These are phyloP conservation scores for Cryptus viduatorius DNA, from an alignment of 2,888 invertebrate genomes.

Conservation along the genomic window DNA sequence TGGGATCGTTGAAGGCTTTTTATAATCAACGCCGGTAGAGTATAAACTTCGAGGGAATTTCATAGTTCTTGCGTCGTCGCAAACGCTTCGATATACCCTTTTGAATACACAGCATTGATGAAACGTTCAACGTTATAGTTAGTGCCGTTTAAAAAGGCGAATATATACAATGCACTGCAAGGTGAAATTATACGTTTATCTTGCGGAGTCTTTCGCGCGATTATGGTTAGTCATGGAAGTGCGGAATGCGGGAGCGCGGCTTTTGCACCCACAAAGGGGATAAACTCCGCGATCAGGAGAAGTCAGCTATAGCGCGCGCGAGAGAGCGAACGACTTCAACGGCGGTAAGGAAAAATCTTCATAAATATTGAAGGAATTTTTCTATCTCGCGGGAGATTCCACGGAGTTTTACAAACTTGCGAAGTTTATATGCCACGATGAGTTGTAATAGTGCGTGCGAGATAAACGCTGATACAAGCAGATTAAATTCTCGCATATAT, in stretches of 20 bases:
- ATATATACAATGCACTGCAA: background rate
- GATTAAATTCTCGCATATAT: slow-evolving; percentile 68
- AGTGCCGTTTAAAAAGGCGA: background rate
- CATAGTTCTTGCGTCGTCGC: slow-evolving; percentile 54
- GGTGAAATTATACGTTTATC: background rate
- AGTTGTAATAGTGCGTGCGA: slow-evolving; percentile 54
- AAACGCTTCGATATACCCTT: slow-evolving; percentile 54
- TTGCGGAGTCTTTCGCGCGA: slow-evolving; percentile 61
- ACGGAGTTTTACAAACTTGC: slow-evolving; percentile 66
- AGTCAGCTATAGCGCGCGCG: slow-evolving; percentile 56
- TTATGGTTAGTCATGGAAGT: slow-evolving; percentile 66
- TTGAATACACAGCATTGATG: slow-evolving; percentile 71
- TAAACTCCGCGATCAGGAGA: slow-evolving; percentile 47
- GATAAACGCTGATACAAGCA: slow-evolving; percentile 66
- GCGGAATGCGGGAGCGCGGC: slow-evolving; percentile 71
- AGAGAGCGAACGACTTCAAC: slow-evolving; percentile 48
- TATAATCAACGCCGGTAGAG: slow-evolving; percentile 8
- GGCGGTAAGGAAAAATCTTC: slow-evolving; percentile 73
- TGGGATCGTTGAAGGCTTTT: slow-evolving; percentile 43
- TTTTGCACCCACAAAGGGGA: slow-evolving; percentile 74
- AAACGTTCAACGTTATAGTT: slow-evolving; percentile 61
- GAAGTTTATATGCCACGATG: slow-evolving; percentile 53
- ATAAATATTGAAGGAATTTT: slow-evolving; percentile 71
- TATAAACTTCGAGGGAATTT: slow-evolving; percentile 53
- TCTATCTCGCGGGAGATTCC: slow-evolving; percentile 38